Evolutionary conservation across 2,797 vertebrate genomes (phyloP).

Genomic region (Spea hammondii): DNA sequence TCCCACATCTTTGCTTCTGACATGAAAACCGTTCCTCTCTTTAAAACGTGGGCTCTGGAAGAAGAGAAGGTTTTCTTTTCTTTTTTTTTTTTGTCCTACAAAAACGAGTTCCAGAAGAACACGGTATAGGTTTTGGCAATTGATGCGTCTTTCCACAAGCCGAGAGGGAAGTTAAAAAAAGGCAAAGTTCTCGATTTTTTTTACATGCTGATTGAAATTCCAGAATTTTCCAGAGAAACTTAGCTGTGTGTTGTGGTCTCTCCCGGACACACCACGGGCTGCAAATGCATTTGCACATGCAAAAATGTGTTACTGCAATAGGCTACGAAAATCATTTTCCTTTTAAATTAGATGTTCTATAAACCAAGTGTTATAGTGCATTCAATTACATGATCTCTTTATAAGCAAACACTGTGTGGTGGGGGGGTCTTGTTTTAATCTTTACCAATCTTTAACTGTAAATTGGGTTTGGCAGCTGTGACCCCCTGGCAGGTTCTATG

Average conservation of each 20-base stretch:
- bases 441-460: too few species aligned
- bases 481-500: too few species aligned
- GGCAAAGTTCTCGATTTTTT: conserved; percentile 47
- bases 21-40: conserved; percentile 29
- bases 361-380: too few species aligned
- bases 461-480: too few species aligned
- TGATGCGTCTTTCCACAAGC: conserved; percentile 46
- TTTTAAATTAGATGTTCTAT: too few species aligned
- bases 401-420: too few species aligned
- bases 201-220: conserved; percentile 52
- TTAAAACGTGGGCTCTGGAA: conserved; percentile 32
- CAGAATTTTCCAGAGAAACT: conserved; percentile 50
- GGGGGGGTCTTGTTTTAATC: too few species aligned
- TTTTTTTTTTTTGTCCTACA: not conserved
- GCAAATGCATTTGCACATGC: conserved; percentile 36
- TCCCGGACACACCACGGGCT: conserved; percentile 46
- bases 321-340: too few species aligned
- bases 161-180: conserved; percentile 29
- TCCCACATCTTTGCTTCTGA: conserved; percentile 27
- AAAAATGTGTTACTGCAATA: conserved; percentile 25
- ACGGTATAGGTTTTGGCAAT: conserved; percentile 50
- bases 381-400: too few species aligned
- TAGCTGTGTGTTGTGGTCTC: conserved; percentile 47
- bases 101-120: conserved; percentile 44
- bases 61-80: conserved; percentile 15